These are phyloP conservation scores for Emydura subglobosa DNA, from an alignment of 2,113 vertebrate genomes.

Conservation along the genomic window DNA sequence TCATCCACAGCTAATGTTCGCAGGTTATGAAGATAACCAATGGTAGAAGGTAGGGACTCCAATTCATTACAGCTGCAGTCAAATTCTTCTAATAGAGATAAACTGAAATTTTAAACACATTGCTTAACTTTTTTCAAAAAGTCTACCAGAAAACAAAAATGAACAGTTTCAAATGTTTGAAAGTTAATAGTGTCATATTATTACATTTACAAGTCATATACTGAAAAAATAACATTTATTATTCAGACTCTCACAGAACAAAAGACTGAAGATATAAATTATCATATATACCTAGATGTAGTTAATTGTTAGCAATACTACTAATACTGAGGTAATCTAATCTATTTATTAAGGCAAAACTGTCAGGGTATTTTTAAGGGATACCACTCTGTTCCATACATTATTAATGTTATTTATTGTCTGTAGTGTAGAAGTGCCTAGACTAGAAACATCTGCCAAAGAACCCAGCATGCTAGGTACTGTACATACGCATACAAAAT, in stretches of 20 bases:
- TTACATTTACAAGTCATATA: neutral
- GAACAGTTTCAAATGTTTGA: neutral
- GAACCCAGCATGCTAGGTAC: neutral
- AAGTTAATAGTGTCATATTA: neutral
- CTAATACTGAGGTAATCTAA: neutral
- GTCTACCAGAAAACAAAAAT: neutral
- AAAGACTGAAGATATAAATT: neutral
- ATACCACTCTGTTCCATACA: neutral
- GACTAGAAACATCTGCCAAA: neutral
- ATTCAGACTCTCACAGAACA: neutral
- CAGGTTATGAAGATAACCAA: conserved; percentile 95
- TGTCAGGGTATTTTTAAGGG: neutral
- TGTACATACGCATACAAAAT: neutral
- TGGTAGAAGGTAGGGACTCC: conserved; percentile 92
- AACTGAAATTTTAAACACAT: conserved; percentile 80
- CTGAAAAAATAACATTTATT: neutral
- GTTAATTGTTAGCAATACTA: neutral
- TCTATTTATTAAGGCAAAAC: neutral
- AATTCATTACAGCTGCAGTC: conserved; percentile 99
- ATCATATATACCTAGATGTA: neutral
- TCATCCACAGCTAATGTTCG: conserved; percentile 96
- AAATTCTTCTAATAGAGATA: conserved; percentile 96
- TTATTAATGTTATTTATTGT: neutral
- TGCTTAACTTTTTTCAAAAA: conserved; percentile 34
- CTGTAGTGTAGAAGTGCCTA: neutral